These are phyloP conservation scores for Macrostomum lignano DNA, from an alignment of 1,140 invertebrate genomes.

Conservation along the genomic window DNA sequence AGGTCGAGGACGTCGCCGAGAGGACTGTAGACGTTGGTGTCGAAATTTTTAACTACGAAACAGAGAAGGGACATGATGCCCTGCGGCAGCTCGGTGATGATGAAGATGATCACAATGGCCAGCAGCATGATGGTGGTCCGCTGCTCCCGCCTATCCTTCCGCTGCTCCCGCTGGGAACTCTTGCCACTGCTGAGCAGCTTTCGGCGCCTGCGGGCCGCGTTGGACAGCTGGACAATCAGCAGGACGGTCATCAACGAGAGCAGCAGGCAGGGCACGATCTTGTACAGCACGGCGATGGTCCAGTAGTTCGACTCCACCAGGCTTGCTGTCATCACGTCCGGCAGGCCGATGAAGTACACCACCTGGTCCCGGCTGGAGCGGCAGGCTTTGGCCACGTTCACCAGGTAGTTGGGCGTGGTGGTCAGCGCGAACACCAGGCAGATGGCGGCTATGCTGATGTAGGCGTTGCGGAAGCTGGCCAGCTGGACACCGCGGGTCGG, in stretches of 20 bases:
- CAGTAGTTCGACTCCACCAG: slow-evolving; percentile 16
- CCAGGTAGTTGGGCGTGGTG: slow-evolving; percentile 45
- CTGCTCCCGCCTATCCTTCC: slow-evolving; percentile 26
- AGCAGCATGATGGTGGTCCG: slow-evolving; percentile 63
- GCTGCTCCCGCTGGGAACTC: slow-evolving; percentile 12
- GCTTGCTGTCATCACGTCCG: background rate
- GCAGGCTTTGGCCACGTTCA: slow-evolving; percentile 10
- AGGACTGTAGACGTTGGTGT: slow-evolving; percentile 1
- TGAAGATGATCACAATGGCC: slow-evolving; percentile 50
- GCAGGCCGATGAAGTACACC: slow-evolving; percentile 8
- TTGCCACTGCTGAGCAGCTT: slow-evolving; percentile 10
- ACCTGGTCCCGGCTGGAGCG: background rate
- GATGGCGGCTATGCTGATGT: slow-evolving; percentile 39
- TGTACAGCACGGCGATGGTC: slow-evolving; percentile 16
- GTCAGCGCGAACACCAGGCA: slow-evolving; percentile 42
- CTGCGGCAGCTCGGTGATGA: slow-evolving; percentile 52
- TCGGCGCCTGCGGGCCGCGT: slow-evolving; percentile 19
- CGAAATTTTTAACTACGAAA: slow-evolving; percentile 1
- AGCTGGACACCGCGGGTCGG: slow-evolving; percentile 41
- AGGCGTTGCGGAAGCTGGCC: slow-evolving; percentile 44
- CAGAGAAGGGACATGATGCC: slow-evolving; percentile 24
- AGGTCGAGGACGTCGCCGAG: background rate
- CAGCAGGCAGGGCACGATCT: slow-evolving; percentile 28
- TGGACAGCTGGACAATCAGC: slow-evolving; percentile 23
- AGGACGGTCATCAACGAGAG: slow-evolving; percentile 28